Percentiles rank a stretch among this genome's conserved stretches.
These are phyloP conservation scores for Pimpla rufipes DNA, from an alignment of 2,888 invertebrate species.

Conservation along the genomic window DNA sequence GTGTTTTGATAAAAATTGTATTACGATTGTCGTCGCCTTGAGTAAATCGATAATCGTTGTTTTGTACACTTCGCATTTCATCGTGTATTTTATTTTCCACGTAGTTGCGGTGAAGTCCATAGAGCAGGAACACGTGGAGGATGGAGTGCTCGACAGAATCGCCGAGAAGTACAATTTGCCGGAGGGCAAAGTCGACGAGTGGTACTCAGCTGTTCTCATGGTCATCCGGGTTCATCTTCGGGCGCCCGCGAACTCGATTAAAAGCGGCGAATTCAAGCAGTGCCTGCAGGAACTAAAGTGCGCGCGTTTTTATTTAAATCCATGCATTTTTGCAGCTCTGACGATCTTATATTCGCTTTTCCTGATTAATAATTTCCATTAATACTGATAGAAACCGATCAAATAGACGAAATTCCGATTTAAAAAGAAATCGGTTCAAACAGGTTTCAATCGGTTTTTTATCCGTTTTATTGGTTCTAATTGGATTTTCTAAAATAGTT, in stretches of 20 bases:
- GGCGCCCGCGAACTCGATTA: conserved; percentile 84
- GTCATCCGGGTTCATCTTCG: conserved; percentile 86
- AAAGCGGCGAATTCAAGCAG: conserved; percentile 85
- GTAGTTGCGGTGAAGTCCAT: conserved; percentile 83
- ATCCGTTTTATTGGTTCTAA: too few species aligned
- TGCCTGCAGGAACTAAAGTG: conserved; percentile 86
- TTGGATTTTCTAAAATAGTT: too few species aligned
- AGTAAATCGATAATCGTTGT: background rate
- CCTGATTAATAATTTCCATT: background rate
- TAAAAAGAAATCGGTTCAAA: too few species aligned
- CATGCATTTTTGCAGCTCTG: background rate
- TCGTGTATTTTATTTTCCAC: background rate
- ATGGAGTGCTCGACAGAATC: conserved; percentile 81
- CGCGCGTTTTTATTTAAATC: conserved; percentile 36
- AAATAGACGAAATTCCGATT: too few species aligned
- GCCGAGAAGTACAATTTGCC: conserved; percentile 80
- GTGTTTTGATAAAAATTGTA: background rate
- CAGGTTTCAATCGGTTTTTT: too few species aligned
- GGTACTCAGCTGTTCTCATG: conserved; percentile 86
- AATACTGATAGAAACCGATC: too few species aligned
- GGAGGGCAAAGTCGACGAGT: conserved; percentile 86
- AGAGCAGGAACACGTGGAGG: conserved; percentile 81
- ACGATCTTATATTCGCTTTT: background rate
- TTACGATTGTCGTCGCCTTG: background rate
- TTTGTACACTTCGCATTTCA: background rate